Evolutionary conservation across 2,888 invertebrate species (phyloP), one percentile per base, ranked within the genome.

Genomic region (Agrilus cyanescens): DNA sequence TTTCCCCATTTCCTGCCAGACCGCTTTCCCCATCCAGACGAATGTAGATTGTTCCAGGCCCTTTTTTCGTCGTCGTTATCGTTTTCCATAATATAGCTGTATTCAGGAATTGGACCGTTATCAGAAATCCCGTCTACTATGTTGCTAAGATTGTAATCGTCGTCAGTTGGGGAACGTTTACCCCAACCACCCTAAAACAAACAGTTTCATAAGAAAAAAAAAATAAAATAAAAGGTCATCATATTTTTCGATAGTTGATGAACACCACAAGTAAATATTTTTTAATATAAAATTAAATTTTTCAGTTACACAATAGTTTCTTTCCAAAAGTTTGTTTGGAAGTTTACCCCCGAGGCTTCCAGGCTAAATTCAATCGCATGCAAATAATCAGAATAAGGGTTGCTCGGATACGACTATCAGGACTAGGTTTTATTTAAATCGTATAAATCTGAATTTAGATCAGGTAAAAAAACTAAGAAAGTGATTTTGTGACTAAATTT

Each of bases 11-110:
- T 20, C 7, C 20, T 64, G 39, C 72, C 73, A 4, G 78, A 74
- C 44, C 82, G 70, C 66, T 84, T 84, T 55, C 83, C 84, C 83
- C 83, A 84, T 13, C 80, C 77, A n/a, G 59, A 76, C 12, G 57
- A 79, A 58, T 77, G 77, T 60, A 82, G 72, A 35, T 76, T 73
- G 40, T 74, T 76, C 83, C 83, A 83, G 38, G 75, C 76, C 44
- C 78, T 71, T 63, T 82, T 82, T 52, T 78, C 71, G 48, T 65
- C 64, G 34, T 66, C 55, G 40, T 52, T 55, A 30, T 46, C 48
- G 35, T 67, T 54, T 25, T 46, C 48, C n/a, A 45, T 50, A 20
- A 56, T 54, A n/a, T 50, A 42, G 10, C 53, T 53, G 32, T 50
- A 48, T 18, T 60, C 59, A 4, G 50, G 40, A n/a, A 49, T 51